Evolutionary conservation across 2,797 vertebrate species (phyloP).

Genomic region (Enteromius unitaeniatus): DNA sequence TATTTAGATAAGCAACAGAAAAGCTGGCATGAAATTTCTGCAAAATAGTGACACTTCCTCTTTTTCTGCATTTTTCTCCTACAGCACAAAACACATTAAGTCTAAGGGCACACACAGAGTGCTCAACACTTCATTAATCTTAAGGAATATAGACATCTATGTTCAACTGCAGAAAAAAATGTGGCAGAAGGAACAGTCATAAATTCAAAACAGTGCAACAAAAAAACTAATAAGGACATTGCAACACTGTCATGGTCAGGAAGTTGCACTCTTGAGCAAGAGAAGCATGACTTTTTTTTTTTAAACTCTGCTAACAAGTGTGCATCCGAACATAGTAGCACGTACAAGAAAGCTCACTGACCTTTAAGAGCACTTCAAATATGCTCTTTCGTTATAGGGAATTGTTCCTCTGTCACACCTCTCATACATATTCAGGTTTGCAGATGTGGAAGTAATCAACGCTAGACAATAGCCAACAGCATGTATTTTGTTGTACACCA

Average conservation of each 20-base stretch:
- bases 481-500: not conserved
- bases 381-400: not conserved
- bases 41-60: constrained; percentile 5
- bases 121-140: not conserved
- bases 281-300: not conserved
- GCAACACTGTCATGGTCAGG: not conserved
- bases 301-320: not conserved
- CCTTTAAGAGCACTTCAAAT: not conserved
- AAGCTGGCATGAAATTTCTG: not conserved
- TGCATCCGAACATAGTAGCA: not conserved
- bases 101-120: not conserved
- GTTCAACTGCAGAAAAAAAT: not conserved
- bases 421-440: constrained; percentile 25
- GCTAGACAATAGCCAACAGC: constrained; percentile 8
- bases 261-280: constrained; percentile 1
- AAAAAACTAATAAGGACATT: not conserved
- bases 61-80: not conserved
- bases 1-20: not conserved
- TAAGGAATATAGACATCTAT: not conserved
- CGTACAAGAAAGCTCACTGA: not conserved
- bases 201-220: constrained; percentile 12
- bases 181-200: not conserved
- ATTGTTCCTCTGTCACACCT: constrained; percentile 12
- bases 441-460: not conserved
- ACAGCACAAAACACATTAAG: not conserved